phyloP scores from a whole-genome alignment of 2,797 vertebrate genomes.

The Scleropages formosus region DNA sequence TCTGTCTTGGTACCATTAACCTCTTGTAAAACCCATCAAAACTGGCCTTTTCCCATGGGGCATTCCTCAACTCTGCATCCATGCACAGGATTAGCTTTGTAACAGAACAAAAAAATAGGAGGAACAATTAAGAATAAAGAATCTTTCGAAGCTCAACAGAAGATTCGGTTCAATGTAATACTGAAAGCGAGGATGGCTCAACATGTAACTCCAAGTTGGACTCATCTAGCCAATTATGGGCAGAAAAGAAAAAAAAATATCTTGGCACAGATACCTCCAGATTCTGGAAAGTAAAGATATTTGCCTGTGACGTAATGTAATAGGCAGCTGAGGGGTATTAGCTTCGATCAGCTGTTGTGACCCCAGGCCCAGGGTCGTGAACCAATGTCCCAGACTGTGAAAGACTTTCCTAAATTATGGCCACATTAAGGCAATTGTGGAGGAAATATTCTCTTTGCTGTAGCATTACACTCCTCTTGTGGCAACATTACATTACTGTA shows the following conservation, averaged over 20 bases:
- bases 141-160: background rate
- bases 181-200: background rate
- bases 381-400: conserved; percentile 6
- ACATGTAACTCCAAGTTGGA: background rate
- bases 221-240: background rate
- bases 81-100: background rate
- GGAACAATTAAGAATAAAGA: background rate
- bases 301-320: background rate
- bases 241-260: background rate
- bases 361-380: conserved; percentile 7
- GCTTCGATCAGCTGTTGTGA: conserved; percentile 2
- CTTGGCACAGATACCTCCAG: background rate
- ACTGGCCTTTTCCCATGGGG: background rate
- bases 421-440: background rate
- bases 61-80: too few species aligned
- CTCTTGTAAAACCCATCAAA: background rate
- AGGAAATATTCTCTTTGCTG: conserved; percentile 26
- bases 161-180: background rate
- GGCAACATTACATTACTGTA: conserved; percentile 58
- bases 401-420: background rate
- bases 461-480: background rate
- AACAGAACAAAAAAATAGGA: conserved; percentile 8
- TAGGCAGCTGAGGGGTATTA: conserved; percentile 22
- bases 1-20: too few species aligned
- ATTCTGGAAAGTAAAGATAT: background rate